phyloP scores from a whole-genome alignment of 2,113 vertebrate species.

The Fregetta grallaria region DNA sequence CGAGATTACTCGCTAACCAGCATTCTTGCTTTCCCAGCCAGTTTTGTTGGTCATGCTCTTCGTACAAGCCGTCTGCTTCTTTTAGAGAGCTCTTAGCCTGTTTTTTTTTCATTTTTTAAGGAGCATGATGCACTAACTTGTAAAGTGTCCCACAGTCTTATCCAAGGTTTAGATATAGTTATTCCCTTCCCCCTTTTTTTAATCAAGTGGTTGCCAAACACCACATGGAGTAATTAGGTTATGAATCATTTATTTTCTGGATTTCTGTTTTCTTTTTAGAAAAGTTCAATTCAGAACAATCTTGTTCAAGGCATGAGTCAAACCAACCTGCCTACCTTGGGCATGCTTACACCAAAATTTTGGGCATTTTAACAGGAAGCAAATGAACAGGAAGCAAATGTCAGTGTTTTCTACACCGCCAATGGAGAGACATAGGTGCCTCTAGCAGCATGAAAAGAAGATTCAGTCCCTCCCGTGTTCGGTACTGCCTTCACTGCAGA shows the following conservation, averaged over 20 bases:
- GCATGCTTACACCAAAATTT: not conserved
- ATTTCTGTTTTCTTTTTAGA: not conserved
- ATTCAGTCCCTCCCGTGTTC: not conserved
- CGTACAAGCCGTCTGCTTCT: not conserved
- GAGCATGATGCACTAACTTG: not conserved
- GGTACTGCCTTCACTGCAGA: not conserved
- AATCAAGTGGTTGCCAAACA: not conserved
- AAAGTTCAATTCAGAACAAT: not conserved
- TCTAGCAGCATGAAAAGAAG: not conserved
- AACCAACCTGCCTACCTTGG: not conserved
- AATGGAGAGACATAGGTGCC: not conserved
- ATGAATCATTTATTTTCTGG: not conserved
- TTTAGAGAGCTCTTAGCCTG: not conserved
- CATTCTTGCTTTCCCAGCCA: not conserved
- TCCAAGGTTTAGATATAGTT: not conserved
- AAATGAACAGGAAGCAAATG: not conserved
- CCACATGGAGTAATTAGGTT: not conserved
- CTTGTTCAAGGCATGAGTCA: not conserved
- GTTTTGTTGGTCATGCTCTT: not conserved
- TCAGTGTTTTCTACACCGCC: not conserved
- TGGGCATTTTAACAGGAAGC: not conserved
- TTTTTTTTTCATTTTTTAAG: not conserved
- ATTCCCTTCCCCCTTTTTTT: fast-evolving
- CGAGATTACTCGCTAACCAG: not conserved
- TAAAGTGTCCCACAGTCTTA: not conserved